Evolutionary conservation across 2,797 vertebrate species (phyloP).

Genomic region (Danio albolineatus): DNA sequence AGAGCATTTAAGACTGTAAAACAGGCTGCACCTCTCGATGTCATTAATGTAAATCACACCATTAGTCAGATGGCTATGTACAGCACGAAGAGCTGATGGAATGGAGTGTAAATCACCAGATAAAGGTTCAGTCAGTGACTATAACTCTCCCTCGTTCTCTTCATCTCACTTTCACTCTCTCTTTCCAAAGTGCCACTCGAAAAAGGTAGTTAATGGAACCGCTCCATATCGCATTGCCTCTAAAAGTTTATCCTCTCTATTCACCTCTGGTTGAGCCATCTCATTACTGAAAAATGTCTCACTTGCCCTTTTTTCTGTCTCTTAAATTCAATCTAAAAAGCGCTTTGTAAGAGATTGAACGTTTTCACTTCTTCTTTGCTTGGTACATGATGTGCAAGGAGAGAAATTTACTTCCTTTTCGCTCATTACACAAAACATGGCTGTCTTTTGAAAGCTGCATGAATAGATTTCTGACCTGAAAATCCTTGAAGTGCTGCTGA

Average conservation of each 20-base stretch:
- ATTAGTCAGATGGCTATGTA: conserved; percentile 29
- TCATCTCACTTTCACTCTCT: conserved; percentile 13
- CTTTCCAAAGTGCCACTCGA: conserved; percentile 36
- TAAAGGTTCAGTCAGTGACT: conserved; percentile 36
- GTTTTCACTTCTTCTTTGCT: background rate
- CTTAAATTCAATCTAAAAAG: conserved; percentile 18
- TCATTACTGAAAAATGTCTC: conserved; percentile 31
- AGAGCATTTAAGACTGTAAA: conserved; percentile 36
- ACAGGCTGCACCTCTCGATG: conserved; percentile 14
- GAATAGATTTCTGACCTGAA: background rate
- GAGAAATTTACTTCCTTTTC: background rate
- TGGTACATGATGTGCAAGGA: background rate
- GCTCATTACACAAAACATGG: background rate
- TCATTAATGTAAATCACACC: conserved; percentile 48
- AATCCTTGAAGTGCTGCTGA: background rate
- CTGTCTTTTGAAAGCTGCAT: background rate
- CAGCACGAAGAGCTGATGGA: conserved; percentile 14
- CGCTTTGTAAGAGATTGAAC: background rate
- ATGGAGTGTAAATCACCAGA: conserved; percentile 45
- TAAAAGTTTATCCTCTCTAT: conserved; percentile 24
- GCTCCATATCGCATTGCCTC: conserved; percentile 15
- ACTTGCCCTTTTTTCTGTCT: conserved; percentile 35
- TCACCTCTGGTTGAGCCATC: conserved; percentile 11
- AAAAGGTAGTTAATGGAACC: conserved; percentile 31
- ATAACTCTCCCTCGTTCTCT: conserved; percentile 10